A percentile compares a stretch with the other conserved stretches of the same genome.
These are phyloP conservation scores for Leptinotarsa lineolata DNA, from an alignment of 1,140 invertebrate species.

Conservation along the genomic window DNA sequence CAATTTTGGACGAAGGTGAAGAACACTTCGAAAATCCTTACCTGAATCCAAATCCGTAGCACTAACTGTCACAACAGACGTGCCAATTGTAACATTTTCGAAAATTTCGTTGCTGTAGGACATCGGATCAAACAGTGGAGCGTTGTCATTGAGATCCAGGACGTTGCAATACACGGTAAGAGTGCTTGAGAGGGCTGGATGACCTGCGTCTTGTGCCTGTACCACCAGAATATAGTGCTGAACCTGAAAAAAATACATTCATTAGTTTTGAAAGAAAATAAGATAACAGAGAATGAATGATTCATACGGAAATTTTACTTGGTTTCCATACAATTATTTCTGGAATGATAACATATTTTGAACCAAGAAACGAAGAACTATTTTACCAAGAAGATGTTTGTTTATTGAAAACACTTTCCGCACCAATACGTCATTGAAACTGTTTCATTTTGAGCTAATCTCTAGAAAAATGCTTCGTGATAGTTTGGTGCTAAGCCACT, in stretches of 20 bases:
- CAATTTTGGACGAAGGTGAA: too few species aligned
- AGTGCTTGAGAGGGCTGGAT: slow-evolving; percentile 86
- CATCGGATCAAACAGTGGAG: slow-evolving; percentile 88
- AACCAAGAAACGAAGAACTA: too few species aligned
- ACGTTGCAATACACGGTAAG: slow-evolving; percentile 93
- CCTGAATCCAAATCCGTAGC: slow-evolving; percentile 91
- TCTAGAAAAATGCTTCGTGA: too few species aligned
- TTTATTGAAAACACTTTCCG: too few species aligned
- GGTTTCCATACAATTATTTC: too few species aligned
- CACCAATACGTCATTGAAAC: too few species aligned
- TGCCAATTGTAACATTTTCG: slow-evolving; percentile 83
- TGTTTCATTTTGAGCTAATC: too few species aligned
- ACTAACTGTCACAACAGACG: slow-evolving; percentile 78
- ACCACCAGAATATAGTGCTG: slow-evolving; percentile 93
- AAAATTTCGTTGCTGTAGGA: slow-evolving; percentile 84
- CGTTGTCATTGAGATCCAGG: slow-evolving; percentile 92
- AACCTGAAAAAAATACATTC: slow-evolving; percentile 66
- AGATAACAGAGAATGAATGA: too few species aligned
- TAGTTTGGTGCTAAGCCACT: too few species aligned
- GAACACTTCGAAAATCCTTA: slow-evolving; percentile 53
- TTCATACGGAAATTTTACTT: too few species aligned
- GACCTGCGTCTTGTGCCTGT: slow-evolving; percentile 87
- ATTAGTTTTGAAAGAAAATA: neutral
- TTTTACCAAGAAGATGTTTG: too few species aligned
- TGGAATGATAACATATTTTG: too few species aligned